Evolutionary conservation across 2,113 vertebrate genomes (phyloP).

Genomic region (Coryphaenoides rupestris): DNA sequence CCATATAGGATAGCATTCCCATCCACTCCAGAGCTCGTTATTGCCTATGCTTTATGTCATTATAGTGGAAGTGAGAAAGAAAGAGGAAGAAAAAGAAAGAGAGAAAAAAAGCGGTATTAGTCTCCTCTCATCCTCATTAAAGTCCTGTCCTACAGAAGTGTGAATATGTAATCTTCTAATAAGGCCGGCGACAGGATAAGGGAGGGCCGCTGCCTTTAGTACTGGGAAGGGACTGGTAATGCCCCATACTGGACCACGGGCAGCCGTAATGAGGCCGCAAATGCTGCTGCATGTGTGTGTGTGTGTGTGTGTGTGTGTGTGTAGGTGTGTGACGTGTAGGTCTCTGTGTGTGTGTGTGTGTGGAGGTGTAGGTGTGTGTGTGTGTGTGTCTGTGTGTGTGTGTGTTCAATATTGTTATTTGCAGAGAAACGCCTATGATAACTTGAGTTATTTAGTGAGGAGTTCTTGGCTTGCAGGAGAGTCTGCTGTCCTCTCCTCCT

Average conservation of each 20-base stretch:
- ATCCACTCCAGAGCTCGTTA: slow-evolving; percentile 46
- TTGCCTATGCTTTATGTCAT: slow-evolving; percentile 61
- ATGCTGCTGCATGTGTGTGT: slow-evolving; percentile 22
- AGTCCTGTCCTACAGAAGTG: slow-evolving; percentile 62
- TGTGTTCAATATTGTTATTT: neutral
- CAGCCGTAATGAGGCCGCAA: slow-evolving; percentile 49
- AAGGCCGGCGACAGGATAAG: slow-evolving; percentile 65
- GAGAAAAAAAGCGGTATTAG: slow-evolving; percentile 44
- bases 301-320: slow-evolving; percentile 8
- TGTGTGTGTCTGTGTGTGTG: slow-evolving; percentile 7
- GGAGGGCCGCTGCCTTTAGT: slow-evolving; percentile 62
- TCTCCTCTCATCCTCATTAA: slow-evolving; percentile 69
- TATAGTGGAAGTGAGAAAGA: slow-evolving; percentile 40
- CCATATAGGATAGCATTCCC: slow-evolving; percentile 18
- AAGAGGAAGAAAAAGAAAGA: no score
- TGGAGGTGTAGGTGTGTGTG: neutral
- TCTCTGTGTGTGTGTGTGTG: neutral
- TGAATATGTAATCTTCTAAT: slow-evolving; percentile 74
- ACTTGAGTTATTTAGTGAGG: no score
- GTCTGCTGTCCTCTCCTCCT: no score
- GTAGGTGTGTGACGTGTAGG: neutral
- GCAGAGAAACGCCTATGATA: no score
- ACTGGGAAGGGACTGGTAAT: slow-evolving; percentile 55
- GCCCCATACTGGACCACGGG: slow-evolving; percentile 45
- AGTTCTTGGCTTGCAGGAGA: no score